phyloP scores from a whole-genome alignment of 2,113 vertebrate species.

The Cinclus cinclus region DNA sequence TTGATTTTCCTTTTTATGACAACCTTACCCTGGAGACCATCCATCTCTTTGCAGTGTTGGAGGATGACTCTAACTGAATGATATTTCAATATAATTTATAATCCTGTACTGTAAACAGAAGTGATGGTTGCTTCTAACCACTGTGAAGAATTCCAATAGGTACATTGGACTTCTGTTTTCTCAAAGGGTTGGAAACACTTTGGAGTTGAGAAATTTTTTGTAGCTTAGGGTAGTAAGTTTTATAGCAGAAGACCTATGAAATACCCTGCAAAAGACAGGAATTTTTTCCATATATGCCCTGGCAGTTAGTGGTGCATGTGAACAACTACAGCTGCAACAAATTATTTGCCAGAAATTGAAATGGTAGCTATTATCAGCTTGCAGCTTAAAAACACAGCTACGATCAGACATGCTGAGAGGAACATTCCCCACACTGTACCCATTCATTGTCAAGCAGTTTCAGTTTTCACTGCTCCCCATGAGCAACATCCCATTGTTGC shows the following conservation, averaged over 20 bases:
- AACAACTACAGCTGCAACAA: slow-evolving; percentile 45
- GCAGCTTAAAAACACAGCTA: background rate
- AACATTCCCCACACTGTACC: background rate
- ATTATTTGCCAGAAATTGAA: slow-evolving; percentile 40
- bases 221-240: background rate
- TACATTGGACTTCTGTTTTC: background rate
- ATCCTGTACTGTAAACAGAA: slow-evolving; percentile 65
- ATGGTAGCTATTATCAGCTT: slow-evolving; percentile 21
- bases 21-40: slow-evolving; percentile 78
- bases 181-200: background rate
- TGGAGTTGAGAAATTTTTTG: background rate
- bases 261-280: background rate
- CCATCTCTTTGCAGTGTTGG: slow-evolving; percentile 76
- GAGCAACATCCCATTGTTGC: background rate
- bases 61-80: slow-evolving; percentile 70
- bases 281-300: background rate
- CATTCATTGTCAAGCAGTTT: background rate
- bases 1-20: slow-evolving; percentile 84
- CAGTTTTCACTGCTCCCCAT: background rate
- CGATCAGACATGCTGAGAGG: background rate
- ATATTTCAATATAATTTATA: slow-evolving; percentile 76
- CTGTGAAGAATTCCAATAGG: slow-evolving; percentile 57
- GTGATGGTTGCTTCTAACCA: slow-evolving; percentile 48
- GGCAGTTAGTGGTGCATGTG: slow-evolving; percentile 26
- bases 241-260: background rate